These are phyloP conservation scores for Pyrocephalus nanus DNA, from an alignment of 2,797 vertebrate species.

Conservation along the genomic window DNA sequence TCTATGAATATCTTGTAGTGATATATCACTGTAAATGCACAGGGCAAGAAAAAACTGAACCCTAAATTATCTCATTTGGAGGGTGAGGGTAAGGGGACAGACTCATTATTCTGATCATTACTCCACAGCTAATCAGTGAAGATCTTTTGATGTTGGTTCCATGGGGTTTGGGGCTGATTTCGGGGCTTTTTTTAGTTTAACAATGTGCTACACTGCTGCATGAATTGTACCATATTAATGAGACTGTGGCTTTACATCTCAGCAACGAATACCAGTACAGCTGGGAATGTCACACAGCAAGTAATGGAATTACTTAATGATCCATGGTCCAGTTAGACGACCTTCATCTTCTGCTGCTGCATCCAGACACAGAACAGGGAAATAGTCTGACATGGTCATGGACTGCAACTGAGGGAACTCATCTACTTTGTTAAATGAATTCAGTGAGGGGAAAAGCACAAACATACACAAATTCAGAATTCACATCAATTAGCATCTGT, in stretches of 20 bases:
- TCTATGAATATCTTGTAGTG: not conserved
- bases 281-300: not conserved
- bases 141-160: not conserved
- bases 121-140: constrained; percentile 3
- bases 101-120: constrained; percentile 9
- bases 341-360: not conserved
- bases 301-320: not conserved
- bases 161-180: not conserved
- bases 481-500: not conserved
- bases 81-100: not conserved
- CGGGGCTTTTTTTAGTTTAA: not conserved
- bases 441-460: not conserved
- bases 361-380: not conserved
- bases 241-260: not conserved
- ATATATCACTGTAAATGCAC: not conserved
- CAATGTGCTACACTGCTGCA: not conserved
- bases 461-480: not conserved
- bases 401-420: not conserved
- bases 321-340: not conserved
- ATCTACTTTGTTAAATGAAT: not conserved
- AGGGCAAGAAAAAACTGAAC: not conserved
- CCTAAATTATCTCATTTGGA: not conserved
- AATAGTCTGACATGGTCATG: not conserved
- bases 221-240: not conserved
- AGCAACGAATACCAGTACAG: not conserved